phyloP scores from a whole-genome alignment of 2,113 vertebrate genomes.

The Ptilorrhoa leucosticta region DNA sequence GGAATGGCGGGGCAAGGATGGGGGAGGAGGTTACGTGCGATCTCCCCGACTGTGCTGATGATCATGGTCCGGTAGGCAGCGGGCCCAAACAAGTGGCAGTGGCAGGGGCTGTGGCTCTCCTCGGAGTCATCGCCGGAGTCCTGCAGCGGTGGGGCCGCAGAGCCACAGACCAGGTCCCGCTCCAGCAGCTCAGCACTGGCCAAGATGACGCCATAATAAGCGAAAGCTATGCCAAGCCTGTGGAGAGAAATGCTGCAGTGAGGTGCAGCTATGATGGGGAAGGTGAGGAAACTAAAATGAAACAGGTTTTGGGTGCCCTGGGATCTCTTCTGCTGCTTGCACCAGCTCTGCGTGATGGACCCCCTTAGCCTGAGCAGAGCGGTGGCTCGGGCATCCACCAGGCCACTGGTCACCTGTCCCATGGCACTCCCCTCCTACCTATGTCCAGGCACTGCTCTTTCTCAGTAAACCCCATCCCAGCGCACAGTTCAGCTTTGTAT shows the following conservation, averaged over 20 bases:
- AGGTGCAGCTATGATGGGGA: rapidly evolving
- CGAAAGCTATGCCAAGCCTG: slow-evolving; percentile 92
- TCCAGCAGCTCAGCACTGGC: slow-evolving; percentile 89
- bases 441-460: not conserved
- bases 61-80: slow-evolving; percentile 88
- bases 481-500: not conserved
- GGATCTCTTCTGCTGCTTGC: rapidly evolving
- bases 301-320: not conserved
- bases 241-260: not conserved
- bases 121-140: slow-evolving; percentile 35
- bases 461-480: not conserved
- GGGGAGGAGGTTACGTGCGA: slow-evolving; percentile 73
- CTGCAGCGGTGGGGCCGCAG: rapidly evolving
- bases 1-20: not conserved
- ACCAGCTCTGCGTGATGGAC: not conserved
- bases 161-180: slow-evolving; percentile 81
- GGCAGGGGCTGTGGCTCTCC: slow-evolving; percentile 72
- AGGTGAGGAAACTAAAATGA: not conserved
- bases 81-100: slow-evolving; percentile 79
- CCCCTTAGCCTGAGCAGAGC: not conserved
- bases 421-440: rapidly evolving
- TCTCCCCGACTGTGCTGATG: slow-evolving; percentile 89
- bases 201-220: slow-evolving; percentile 90
- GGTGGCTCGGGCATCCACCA: rapidly evolving
- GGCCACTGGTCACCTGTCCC: not conserved